Percentiles rank a stretch among this genome's conserved stretches.
Evolutionary conservation across 1,140 invertebrate genomes (phyloP).

Genomic region (Luehdorfia chinensis): DNA sequence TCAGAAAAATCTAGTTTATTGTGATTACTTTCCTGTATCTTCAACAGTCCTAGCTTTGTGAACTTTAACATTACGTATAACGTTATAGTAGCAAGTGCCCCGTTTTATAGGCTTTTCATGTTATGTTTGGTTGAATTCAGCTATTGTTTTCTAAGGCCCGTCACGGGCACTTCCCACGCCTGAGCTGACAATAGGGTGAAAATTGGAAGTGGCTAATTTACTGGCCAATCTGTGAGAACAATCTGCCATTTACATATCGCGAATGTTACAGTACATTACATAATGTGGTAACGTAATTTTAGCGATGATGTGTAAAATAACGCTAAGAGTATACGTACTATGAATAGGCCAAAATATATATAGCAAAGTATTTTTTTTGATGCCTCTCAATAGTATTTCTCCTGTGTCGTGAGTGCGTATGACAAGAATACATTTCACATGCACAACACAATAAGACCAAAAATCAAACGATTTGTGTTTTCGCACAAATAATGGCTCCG

Average conservation of each 20-base stretch:
- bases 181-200: constrained; percentile 64
- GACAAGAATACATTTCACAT: too few species aligned
- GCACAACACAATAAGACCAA: too few species aligned
- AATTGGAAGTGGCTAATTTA: constrained; percentile 64
- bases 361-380: too few species aligned
- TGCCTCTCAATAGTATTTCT: too few species aligned
- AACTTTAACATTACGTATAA: constrained; percentile 50
- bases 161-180: constrained; percentile 64
- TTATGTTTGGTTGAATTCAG: constrained; percentile 71
- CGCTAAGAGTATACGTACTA: too few species aligned
- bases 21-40: not conserved
- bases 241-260: constrained; percentile 43
- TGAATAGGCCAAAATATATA: too few species aligned
- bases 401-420: too few species aligned
- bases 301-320: too few species aligned
- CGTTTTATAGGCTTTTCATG: constrained; percentile 71
- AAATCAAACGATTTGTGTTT: too few species aligned
- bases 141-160: constrained; percentile 64
- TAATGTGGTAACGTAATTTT: constrained; percentile 23
- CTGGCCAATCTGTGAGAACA: constrained; percentile 38
- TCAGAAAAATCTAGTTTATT: constrained; percentile 20
- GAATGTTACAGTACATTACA: constrained; percentile 26
- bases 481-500: too few species aligned
- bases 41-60: constrained; percentile 21
- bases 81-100: constrained; percentile 42